A percentile compares a stretch with the other conserved stretches of the same genome.
These are phyloP conservation scores for Pristionchus japonicus DNA, from an alignment of 2,888 invertebrate genomes.

Conservation along the genomic window DNA sequence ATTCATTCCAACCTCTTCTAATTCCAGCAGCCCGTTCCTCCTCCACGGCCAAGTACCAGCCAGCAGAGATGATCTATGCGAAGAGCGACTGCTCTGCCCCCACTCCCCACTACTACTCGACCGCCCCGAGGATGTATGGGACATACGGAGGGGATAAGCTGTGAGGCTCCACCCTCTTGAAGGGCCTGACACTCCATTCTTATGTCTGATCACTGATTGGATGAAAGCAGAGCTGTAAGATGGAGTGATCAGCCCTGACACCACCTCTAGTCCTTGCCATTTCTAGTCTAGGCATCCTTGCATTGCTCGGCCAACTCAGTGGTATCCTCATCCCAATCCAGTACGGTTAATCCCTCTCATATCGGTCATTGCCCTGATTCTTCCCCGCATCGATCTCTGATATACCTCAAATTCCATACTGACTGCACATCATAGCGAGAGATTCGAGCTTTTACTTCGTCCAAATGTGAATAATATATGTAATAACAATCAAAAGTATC, in stretches of 20 bases:
- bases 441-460: constrained; percentile 45
- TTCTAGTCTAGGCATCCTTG: constrained; percentile 8
- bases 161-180: not conserved
- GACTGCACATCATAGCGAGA: constrained; percentile 19
- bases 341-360: constrained; percentile 29
- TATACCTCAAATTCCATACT: not conserved
- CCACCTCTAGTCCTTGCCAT: not conserved
- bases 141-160: constrained; percentile 29
- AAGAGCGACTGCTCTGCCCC: constrained; percentile 62
- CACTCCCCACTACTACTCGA: constrained; percentile 54
- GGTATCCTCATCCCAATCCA: not conserved
- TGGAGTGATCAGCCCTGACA: too few relatives aligned
- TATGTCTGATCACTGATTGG: too few relatives aligned
- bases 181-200: not conserved
- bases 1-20: not conserved
- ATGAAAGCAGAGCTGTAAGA: too few relatives aligned
- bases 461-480: not conserved
- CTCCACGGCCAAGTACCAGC: constrained; percentile 59
- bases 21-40: constrained; percentile 52
- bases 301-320: constrained; percentile 15
- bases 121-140: not conserved
- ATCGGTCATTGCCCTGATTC: constrained; percentile 24
- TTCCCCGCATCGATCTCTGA: not conserved
- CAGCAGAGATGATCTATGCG: constrained; percentile 63
- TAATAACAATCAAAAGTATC: not conserved